Percentiles rank a stretch among this genome's conserved stretches.
These are phyloP conservation scores for Barnardius zonarius DNA, from an alignment of 2,113 vertebrate genomes.

Conservation along the genomic window DNA sequence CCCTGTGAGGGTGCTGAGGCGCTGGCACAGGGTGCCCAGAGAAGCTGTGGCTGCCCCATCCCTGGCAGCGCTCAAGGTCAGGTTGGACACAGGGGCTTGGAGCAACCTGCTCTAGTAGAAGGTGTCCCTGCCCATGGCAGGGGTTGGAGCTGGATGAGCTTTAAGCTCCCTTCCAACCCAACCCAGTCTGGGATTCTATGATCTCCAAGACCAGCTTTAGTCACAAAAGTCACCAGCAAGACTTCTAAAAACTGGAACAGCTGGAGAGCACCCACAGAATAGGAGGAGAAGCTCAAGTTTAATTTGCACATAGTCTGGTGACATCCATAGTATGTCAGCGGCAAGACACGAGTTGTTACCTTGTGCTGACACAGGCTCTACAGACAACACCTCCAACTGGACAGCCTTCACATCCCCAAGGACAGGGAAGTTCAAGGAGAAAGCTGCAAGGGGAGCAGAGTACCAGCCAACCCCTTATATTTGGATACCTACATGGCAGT, in stretches of 20 bases:
- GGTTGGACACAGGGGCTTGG: neutral
- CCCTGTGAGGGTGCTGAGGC: too few relatives aligned
- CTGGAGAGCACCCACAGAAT: neutral
- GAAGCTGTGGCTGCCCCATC: neutral
- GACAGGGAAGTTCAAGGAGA: neutral
- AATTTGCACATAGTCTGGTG: rapidly evolving
- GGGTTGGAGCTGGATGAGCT: neutral
- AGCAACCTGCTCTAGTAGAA: neutral
- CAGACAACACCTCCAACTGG: neutral
- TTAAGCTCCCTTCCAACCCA: neutral
- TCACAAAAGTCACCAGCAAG: neutral
- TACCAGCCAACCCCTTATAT: neutral
- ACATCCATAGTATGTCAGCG: neutral
- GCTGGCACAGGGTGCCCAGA: too few relatives aligned
- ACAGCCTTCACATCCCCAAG: neutral
- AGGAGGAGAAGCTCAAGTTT: neutral
- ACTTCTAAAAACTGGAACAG: neutral
- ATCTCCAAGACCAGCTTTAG: neutral
- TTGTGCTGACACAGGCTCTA: neutral
- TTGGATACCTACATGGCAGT: neutral
- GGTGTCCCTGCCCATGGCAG: neutral
- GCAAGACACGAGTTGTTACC: neutral
- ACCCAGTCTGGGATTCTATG: neutral
- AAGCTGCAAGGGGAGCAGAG: neutral
- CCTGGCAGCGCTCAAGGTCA: neutral